Evolutionary conservation across 2,797 vertebrate species (phyloP).

Genomic region (Danio albolineatus): DNA sequence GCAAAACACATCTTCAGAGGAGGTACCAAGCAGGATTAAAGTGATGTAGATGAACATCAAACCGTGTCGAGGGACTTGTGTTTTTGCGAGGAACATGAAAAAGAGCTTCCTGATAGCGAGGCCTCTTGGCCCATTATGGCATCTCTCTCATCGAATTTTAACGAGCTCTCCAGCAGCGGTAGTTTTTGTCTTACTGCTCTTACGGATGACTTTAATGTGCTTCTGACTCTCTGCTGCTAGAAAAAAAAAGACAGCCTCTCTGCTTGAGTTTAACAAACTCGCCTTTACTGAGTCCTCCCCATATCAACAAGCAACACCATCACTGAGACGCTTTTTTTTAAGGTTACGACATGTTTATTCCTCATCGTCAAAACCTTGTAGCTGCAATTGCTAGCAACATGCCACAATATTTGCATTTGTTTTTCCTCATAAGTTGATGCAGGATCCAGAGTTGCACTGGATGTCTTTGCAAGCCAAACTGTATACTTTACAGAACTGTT

Average conservation of each 20-base stretch:
- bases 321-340: conserved; percentile 4
- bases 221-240: conserved; percentile 23
- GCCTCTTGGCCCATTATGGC: conserved; percentile 55
- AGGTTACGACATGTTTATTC: not conserved
- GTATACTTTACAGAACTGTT: no score
- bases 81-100: conserved; percentile 64
- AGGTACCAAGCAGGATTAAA: conserved; percentile 57
- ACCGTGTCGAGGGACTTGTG: conserved; percentile 57
- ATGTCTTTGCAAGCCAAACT: no score
- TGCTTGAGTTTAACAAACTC: conserved; percentile 45
- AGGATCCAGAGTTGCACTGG: no score
- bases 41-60: conserved; percentile 63
- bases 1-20: conserved; percentile 49
- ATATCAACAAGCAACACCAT: conserved; percentile 5
- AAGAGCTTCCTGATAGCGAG: conserved; percentile 60
- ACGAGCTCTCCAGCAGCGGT: conserved; percentile 50
- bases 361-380: not conserved
- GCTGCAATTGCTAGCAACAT: not conserved
- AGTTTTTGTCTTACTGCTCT: conserved; percentile 51
- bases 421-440: no score
- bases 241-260: conserved; percentile 43
- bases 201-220: conserved; percentile 51
- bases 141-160: conserved; percentile 60
- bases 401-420: not conserved
- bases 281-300: conserved; percentile 1